Base-by-base conservation (phyloP, 2,113 vertebrate species). In the Hyperopisus bebe region DNA sequence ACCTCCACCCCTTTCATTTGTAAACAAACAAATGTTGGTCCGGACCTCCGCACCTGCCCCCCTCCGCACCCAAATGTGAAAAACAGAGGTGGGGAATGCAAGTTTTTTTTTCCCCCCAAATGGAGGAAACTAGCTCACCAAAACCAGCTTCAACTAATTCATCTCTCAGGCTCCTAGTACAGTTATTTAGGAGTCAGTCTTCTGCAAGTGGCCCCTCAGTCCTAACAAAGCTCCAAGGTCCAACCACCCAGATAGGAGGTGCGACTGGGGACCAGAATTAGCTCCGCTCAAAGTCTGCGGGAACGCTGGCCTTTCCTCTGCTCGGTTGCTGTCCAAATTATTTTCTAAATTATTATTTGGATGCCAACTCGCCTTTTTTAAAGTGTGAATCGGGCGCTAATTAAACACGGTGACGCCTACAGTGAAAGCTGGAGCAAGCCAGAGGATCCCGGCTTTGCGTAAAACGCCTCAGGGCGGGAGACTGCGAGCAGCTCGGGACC, bases 271-370 rank as follows among this genome's bases (percentile, higher is more conserved):
- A 39, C 70, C 27, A 77, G 15, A 77, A 77, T 39, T 35, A 39
- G 70, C 70, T 39, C 70, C 31, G 2, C 70, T 77, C 70, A 39
- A 39, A 80, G 35, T 80, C 35, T 80, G 74, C 13, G 35, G 31
- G 74, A 80, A 80, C 19, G 74, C 74, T 42, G 74, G 74, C 31
- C 35, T 42, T 80, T 42, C 35, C 17, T 80, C 15, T 19, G 17
- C 13, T 19, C 35, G 21, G 13, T 31, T 31, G 62, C 39, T 42
- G 19, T 80, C 35, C 10, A 77, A 77, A 42, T 80, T 19, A 19
- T 42, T 80, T 80, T 80, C 35, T 42, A 80, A 80, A 80, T 80
- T 80, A 80, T 80, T 39, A 80, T 42, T 77, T 80, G 74, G 74
- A 80, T 80, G 35, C 31, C 74, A 80, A 19, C 74, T 80, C 2